Percentiles rank a stretch among this genome's conserved stretches.
phyloP scores from a whole-genome alignment of 2,113 vertebrate genomes.

The Xiphophorus couchianus region DNA sequence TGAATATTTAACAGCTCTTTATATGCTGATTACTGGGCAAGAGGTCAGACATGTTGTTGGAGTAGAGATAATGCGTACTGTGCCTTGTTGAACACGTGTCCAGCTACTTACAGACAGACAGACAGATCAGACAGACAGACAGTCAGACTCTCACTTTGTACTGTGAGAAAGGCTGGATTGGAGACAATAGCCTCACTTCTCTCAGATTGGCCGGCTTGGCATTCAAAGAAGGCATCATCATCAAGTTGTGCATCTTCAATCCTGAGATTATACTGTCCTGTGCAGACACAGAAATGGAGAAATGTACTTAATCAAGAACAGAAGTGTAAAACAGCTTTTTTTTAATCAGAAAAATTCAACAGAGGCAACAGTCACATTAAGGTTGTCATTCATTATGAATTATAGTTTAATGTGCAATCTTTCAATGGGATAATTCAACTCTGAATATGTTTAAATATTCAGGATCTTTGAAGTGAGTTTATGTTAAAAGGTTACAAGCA shows the following conservation, averaged over 20 bases:
- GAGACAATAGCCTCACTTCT: constrained; percentile 73
- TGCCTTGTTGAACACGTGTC: constrained; percentile 14
- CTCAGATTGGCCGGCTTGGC: constrained; percentile 78
- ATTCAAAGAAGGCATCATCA: constrained; percentile 77
- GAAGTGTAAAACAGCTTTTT: background rate
- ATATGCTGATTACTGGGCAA: constrained; percentile 64
- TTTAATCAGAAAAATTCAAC: background rate
- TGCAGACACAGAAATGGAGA: constrained; percentile 17
- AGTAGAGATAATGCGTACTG: constrained; percentile 33
- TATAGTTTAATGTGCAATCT: background rate
- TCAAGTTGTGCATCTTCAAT: constrained; percentile 73
- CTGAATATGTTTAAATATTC: background rate
- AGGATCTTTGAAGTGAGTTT: background rate
- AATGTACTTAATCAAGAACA: background rate
- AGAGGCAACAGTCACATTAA: background rate
- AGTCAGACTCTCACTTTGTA: constrained; percentile 65
- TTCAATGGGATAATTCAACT: background rate
- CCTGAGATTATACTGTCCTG: constrained; percentile 79
- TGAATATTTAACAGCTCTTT: constrained; percentile 70
- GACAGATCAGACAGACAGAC: background rate
- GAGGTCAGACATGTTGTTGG: constrained; percentile 46
- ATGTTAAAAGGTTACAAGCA: background rate
- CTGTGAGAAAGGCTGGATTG: constrained; percentile 57
- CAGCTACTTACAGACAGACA: background rate
- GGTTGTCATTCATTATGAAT: background rate